Evolutionary conservation across 2,888 invertebrate species (phyloP).

Genomic region (Thecocarcelia acutangulata): DNA sequence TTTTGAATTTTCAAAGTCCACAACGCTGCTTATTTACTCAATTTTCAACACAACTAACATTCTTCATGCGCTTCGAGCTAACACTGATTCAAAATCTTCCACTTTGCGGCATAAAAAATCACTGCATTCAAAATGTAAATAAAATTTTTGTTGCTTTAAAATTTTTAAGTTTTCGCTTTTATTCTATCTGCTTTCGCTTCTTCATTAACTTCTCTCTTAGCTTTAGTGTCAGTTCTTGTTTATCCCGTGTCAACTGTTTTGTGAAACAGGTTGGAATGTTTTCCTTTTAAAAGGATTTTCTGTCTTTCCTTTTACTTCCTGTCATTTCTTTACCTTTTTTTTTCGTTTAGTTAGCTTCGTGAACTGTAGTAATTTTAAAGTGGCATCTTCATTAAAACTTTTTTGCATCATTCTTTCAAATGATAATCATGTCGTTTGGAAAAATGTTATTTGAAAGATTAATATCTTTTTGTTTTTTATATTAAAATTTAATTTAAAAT

Average conservation of each 20-base stretch:
- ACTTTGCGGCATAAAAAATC: no score
- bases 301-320: conserved; percentile 1
- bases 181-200: not conserved
- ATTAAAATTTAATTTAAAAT: not conserved
- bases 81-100: no score
- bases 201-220: not conserved
- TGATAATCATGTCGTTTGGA: conserved; percentile 19
- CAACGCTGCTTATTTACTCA: no score
- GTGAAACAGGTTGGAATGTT: not conserved
- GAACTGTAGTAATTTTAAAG: conserved; percentile 43
- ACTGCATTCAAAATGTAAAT: no score
- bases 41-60: no score
- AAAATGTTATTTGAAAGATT: not conserved
- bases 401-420: conserved; percentile 28
- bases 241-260: not conserved
- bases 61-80: no score
- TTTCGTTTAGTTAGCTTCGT: not conserved
- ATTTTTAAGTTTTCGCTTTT: no score
- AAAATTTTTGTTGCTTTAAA: no score
- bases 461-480: not conserved
- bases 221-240: not conserved
- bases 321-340: no score
- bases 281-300: not conserved
- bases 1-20: no score
- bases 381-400: conserved; percentile 60